Base-by-base conservation (phyloP, 2,797 vertebrate species). In the Gallinago stenura region DNA sequence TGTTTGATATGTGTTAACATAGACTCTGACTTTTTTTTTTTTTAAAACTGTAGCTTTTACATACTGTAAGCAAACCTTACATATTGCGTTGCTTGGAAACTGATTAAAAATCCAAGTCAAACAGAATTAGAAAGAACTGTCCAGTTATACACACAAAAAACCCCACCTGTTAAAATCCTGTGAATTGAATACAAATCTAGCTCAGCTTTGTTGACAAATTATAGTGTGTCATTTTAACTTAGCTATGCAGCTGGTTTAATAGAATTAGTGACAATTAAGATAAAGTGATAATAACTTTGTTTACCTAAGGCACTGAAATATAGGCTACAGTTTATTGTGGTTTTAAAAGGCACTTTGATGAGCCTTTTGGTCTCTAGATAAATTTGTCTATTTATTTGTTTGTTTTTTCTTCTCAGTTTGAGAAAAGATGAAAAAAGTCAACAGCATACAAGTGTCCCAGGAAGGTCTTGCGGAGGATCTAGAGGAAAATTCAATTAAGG, bases 201-300 rank as follows among this genome's bases (percentile, higher is more conserved):
- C 25, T 90, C 46, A 58, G 57, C n/a, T 94, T 93, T 94, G 37
- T 93, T 93, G 94, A 85, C n/a, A 93, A 87, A 96, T 90, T 54
- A 87, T 12, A 69, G 25, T 21, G 66, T 77, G 89, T 84, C 66
- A 91, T 78, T 90, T 94, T 54, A 14, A 73, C 30, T 95, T 89
- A 89, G 8, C 73, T 89, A 76, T 95, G 60, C 48, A 89, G 56
- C 33, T 86, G 56, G 68, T 95, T 95, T 92, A 95, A 86, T 75
- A 62, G 72, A 94, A 96, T 93, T 90, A 94, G 37, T 79, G 80
- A 83, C 37, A 93, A 94, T 95, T 93, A 93, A 93, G 95, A 92
- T 83, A 94, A 97, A 96, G 82, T 58, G 53, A 76, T 96, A 95
- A 94, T 69, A 89, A 94, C 43, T 88, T 82, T 93, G 50, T 96